phyloP scores from a whole-genome alignment of 2,888 invertebrate genomes.

The Anorthoa munda region DNA sequence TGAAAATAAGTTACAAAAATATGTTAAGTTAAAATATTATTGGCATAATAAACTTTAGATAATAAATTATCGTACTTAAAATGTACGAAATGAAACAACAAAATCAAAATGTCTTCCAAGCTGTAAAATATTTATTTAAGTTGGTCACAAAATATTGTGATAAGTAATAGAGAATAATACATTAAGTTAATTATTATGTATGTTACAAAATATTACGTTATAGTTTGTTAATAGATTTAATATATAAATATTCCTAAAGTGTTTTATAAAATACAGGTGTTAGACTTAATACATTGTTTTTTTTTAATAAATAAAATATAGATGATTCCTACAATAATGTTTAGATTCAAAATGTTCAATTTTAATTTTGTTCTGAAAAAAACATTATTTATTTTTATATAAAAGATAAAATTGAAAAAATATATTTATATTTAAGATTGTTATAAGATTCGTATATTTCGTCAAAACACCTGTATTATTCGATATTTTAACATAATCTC shows the following conservation, averaged over 20 bases:
- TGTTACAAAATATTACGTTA: constrained; percentile 52
- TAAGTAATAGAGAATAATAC: constrained; percentile 57
- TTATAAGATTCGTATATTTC: constrained; percentile 25
- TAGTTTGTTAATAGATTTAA: constrained; percentile 56
- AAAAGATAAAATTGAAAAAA: neutral
- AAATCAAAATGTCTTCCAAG: constrained; percentile 85
- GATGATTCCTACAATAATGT: neutral
- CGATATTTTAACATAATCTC: constrained; percentile 67
- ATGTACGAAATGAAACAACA: constrained; percentile 73
- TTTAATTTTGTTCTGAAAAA: neutral
- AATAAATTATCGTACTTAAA: constrained; percentile 22
- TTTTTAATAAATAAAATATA: constrained; percentile 9
- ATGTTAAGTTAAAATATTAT: constrained; percentile 65
- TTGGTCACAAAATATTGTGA: constrained; percentile 69
- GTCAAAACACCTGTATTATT: constrained; percentile 65
- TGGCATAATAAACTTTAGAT: constrained; percentile 72
- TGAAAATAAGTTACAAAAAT: constrained; percentile 54
- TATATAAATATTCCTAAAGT: constrained; percentile 33
- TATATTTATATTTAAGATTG: constrained; percentile 10
- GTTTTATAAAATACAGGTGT: constrained; percentile 51
- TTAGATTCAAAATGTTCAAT: neutral
- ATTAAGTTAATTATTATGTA: constrained; percentile 52
- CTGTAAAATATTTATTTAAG: constrained; percentile 74
- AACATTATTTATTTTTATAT: neutral
- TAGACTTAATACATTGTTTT: constrained; percentile 9